Evolutionary conservation across 2,113 vertebrate genomes (phyloP).

Genomic region (Montifringilla adamsi): DNA sequence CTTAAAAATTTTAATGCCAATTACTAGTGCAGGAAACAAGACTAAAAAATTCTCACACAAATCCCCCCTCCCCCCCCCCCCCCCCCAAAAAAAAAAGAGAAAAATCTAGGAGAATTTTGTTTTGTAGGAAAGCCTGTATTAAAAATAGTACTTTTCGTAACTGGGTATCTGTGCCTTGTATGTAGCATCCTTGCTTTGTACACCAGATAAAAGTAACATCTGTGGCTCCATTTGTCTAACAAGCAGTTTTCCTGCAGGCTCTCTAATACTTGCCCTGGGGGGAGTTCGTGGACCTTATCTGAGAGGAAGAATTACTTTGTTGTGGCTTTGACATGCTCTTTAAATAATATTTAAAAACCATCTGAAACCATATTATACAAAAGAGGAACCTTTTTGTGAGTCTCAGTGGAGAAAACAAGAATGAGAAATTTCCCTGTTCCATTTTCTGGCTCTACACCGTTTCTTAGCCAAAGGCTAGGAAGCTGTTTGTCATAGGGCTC

Average conservation of each 20-base stretch:
- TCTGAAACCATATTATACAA: conserved; percentile 1
- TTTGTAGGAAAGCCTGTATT: not conserved
- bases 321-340: not conserved
- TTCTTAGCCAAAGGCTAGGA: not conserved
- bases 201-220: conserved; percentile 40
- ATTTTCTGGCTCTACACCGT: not conserved
- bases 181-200: not conserved
- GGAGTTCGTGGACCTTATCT: not conserved
- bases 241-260: not conserved
- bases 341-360: not conserved
- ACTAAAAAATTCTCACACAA: not conserved
- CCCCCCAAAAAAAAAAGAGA: too few species aligned
- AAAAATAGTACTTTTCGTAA: not conserved
- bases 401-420: not conserved
- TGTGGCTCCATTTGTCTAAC: conserved; percentile 33
- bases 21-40: not conserved
- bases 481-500: not conserved
- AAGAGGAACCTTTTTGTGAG: not conserved
- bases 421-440: not conserved
- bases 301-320: conserved; percentile 1
- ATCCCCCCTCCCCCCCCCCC: rapidly evolving
- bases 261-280: not conserved
- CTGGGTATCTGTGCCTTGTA: not conserved
- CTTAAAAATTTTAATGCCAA: not conserved
- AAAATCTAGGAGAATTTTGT: not conserved